phyloP scores from a whole-genome alignment of 2,113 vertebrate species.

The Oryzias woworae region DNA sequence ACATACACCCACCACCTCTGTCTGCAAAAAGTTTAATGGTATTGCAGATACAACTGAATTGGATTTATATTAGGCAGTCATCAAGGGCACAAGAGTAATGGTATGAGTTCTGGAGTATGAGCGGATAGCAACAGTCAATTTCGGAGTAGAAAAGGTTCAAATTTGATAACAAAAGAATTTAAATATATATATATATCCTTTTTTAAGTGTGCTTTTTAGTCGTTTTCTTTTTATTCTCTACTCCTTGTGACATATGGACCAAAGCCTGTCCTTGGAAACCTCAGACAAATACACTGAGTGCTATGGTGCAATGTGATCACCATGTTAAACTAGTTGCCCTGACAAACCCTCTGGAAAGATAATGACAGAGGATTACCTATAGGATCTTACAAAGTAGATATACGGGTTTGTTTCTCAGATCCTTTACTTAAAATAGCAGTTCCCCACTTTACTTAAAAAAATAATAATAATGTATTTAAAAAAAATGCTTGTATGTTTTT shows the following conservation, averaged over 20 bases:
- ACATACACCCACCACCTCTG: conserved; percentile 53
- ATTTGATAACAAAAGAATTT: too few species aligned
- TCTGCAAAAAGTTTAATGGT: conserved; percentile 45
- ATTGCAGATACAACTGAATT: conserved; percentile 19
- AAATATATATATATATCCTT: too few species aligned
- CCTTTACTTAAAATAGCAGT: too few species aligned
- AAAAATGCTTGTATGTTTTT: too few species aligned
- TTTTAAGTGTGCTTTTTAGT: background rate
- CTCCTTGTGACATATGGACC: background rate
- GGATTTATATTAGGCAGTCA: conserved; percentile 6
- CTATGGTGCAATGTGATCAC: conserved; percentile 10
- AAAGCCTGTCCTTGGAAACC: background rate
- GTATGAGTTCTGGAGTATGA: background rate
- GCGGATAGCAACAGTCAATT: too few species aligned
- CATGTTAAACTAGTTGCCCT: conserved; percentile 19
- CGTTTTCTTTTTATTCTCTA: background rate
- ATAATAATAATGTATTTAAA: too few species aligned
- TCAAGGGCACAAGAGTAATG: background rate
- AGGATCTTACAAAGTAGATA: background rate
- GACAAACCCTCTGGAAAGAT: background rate
- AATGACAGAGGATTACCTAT: background rate
- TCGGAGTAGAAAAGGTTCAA: too few species aligned
- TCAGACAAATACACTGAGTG: background rate
- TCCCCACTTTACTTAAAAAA: too few species aligned
- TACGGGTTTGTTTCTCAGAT: too few species aligned